A percentile compares a stretch with the other conserved stretches of the same genome.
These are phyloP conservation scores for Antidorcas marsupialis DNA, from an alignment of 2,113 vertebrate species.

Conservation along the genomic window DNA sequence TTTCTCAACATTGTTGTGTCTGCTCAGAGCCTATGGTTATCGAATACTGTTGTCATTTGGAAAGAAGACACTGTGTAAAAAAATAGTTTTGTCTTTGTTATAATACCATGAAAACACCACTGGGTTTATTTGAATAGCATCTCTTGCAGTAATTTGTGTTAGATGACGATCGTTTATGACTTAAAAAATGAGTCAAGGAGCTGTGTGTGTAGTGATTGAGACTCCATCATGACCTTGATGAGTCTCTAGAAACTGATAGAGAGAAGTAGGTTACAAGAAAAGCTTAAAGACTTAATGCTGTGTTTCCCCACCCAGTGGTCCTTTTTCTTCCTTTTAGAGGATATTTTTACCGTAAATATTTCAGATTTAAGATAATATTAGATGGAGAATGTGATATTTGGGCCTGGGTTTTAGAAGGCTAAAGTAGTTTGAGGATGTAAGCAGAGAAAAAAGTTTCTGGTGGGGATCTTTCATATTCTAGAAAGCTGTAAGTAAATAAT, in stretches of 20 bases:
- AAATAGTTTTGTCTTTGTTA: neutral
- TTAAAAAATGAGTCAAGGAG: neutral
- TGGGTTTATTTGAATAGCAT: conserved; percentile 30
- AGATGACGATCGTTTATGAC: neutral
- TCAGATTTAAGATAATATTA: conserved; percentile 7
- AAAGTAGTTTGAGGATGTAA: neutral
- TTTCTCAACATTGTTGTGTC: neutral
- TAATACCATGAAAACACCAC: neutral
- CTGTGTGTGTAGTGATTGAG: neutral
- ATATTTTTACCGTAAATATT: neutral
- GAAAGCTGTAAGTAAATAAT: conserved; percentile 8
- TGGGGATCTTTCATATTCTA: neutral
- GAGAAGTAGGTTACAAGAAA: neutral
- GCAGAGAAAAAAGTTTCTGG: neutral
- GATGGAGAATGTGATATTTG: neutral
- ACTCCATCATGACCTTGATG: neutral
- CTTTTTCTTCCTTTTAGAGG: neutral
- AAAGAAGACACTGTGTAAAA: neutral
- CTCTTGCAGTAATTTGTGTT: neutral
- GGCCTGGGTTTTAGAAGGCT: conserved; percentile 2
- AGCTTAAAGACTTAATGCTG: neutral
- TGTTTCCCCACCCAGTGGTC: neutral
- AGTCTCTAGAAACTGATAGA: neutral
- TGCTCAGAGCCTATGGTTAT: neutral
- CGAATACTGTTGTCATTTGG: neutral